These are phyloP conservation scores for Prolemur simus DNA, from an alignment of 2,113 vertebrate genomes.

Conservation along the genomic window DNA sequence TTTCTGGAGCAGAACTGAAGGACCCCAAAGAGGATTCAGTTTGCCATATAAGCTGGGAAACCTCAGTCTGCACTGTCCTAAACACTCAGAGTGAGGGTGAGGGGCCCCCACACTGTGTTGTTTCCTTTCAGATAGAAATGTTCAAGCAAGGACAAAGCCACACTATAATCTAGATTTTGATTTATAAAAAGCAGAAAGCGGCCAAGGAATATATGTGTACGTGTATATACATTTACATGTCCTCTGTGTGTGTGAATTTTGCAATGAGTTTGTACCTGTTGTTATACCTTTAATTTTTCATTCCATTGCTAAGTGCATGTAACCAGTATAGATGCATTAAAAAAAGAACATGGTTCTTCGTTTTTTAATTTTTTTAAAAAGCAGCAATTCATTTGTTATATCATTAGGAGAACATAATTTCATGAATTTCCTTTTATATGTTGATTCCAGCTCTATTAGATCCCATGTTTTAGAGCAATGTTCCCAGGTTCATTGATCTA, in stretches of 20 bases:
- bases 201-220: background rate
- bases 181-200: background rate
- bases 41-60: background rate
- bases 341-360: background rate
- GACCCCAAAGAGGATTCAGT: background rate
- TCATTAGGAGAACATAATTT: background rate
- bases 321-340: background rate
- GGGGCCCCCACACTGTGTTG: background rate
- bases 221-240: background rate
- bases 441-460: background rate
- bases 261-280: background rate
- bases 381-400: background rate
- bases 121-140: background rate
- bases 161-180: background rate
- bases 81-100: background rate
- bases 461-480: background rate
- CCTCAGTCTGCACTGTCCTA: background rate
- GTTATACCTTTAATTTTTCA: background rate
- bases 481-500: background rate
- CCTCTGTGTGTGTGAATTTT: background rate
- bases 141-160: background rate
- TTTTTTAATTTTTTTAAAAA: background rate
- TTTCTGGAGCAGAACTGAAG: background rate
- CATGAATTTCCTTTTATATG: background rate
- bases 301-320: background rate